A percentile compares a stretch with the other conserved stretches of the same genome.
phyloP scores from a whole-genome alignment of 2,888 invertebrate genomes.

The Aplocera efformata region DNA sequence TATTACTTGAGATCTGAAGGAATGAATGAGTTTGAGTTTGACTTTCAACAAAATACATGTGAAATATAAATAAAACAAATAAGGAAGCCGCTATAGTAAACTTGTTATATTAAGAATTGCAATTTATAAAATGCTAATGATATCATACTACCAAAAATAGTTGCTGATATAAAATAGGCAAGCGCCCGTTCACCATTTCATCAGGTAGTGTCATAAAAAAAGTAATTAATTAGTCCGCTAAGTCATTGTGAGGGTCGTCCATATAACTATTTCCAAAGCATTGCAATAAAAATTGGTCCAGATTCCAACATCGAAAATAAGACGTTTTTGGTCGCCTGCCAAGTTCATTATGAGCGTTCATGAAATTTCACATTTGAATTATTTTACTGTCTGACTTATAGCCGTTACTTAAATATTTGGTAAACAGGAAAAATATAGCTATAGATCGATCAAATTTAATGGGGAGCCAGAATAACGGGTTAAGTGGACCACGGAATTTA shows the following conservation, averaged over 20 bases:
- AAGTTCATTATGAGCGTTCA: conserved; percentile 81
- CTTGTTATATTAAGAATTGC: neutral
- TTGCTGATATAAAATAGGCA: no score
- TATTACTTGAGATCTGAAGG: no score
- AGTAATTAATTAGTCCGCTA: conserved; percentile 42
- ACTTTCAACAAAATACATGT: no score
- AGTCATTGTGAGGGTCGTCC: conserved; percentile 60
- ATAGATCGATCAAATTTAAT: conserved; percentile 79
- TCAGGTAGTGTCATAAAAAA: conserved; percentile 6
- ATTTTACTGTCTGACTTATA: conserved; percentile 81
- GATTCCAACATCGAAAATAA: conserved; percentile 80
- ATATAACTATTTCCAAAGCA: conserved; percentile 72
- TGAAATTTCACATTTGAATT: conserved; percentile 81
- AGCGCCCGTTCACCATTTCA: conserved; percentile 12
- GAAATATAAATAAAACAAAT: no score
- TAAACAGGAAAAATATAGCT: conserved; percentile 79
- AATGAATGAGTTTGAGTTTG: no score
- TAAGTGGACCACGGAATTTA: conserved; percentile 68
- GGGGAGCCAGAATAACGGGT: conserved; percentile 64
- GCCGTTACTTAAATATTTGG: conserved; percentile 80
- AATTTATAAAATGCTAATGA: no score
- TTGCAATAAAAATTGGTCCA: conserved; percentile 80
- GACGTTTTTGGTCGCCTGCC: conserved; percentile 79
- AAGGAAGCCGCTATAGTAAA: conserved; percentile 34
- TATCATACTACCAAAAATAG: no score